phyloP scores from a whole-genome alignment of 2,797 vertebrate species.

The Hypotaenidia okinawae region DNA sequence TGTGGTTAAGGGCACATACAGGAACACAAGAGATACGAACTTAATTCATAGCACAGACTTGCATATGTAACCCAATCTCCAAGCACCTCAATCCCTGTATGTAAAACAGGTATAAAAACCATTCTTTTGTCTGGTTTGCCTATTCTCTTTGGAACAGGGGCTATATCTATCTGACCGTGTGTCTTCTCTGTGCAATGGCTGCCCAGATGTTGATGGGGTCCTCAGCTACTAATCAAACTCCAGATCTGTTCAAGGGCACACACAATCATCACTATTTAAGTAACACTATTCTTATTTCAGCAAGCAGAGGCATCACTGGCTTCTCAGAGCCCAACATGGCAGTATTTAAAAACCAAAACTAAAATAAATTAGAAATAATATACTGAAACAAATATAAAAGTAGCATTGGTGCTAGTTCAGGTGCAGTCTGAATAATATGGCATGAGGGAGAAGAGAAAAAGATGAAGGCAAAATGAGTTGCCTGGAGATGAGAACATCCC shows the following conservation, averaged over 20 bases:
- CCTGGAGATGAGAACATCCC: not conserved
- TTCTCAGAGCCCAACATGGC: not conserved
- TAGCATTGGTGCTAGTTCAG: not conserved
- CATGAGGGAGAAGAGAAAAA: not conserved
- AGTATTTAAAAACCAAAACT: not conserved
- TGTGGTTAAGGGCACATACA: constrained; percentile 31
- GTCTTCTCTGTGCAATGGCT: not conserved
- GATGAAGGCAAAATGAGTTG: not conserved
- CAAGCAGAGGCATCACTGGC: not conserved
- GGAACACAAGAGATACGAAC: not conserved
- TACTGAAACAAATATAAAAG: not conserved
- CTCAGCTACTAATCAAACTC: not conserved
- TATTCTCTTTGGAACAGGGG: not conserved
- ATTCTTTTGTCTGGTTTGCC: not conserved
- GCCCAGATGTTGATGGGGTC: not conserved
- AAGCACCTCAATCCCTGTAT: not conserved
- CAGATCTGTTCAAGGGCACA: not conserved
- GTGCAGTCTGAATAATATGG: not conserved
- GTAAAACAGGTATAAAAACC: not conserved
- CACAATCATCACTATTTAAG: not conserved
- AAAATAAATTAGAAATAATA: not conserved
- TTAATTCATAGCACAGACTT: not conserved
- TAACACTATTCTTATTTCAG: not conserved
- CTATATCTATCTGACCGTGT: not conserved
- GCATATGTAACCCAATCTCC: not conserved